Conservation (phyloP, 2,797 vertebrate species). For the Sciurus carolinensis region DNA sequence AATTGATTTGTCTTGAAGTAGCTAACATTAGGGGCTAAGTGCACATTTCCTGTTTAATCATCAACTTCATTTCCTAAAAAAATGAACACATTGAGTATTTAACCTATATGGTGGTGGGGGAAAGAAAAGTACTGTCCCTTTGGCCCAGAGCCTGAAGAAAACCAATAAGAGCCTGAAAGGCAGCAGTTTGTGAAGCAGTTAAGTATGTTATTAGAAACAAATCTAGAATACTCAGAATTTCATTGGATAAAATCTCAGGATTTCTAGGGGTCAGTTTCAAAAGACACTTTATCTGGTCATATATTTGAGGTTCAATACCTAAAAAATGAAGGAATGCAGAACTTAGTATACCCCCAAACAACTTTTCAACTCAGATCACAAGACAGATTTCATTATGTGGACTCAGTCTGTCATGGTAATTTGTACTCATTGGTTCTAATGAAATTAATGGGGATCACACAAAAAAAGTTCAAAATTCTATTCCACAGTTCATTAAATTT, state of each 20-base stretch:
- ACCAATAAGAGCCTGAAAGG: constrained; percentile 55
- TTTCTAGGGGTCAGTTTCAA: constrained; percentile 43
- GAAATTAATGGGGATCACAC: constrained; percentile 31
- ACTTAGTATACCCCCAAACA: neutral
- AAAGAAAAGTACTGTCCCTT: neutral
- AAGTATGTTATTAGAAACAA: constrained; percentile 76
- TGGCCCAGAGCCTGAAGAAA: constrained; percentile 74
- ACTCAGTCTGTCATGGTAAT: constrained; percentile 41
- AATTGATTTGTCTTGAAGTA: constrained; percentile 85
- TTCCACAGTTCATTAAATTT: constrained; percentile 55
- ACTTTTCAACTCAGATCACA: neutral
- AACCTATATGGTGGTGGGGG: constrained; percentile 51
- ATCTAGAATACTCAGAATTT: constrained; percentile 65
- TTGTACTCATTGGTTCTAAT: constrained; percentile 47
- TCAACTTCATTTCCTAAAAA: constrained; percentile 83
- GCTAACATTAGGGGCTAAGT: constrained; percentile 82
- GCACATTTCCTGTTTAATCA: constrained; percentile 85
- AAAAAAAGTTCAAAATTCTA: constrained; percentile 67
- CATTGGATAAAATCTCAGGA: constrained; percentile 58
- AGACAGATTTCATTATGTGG: constrained; percentile 9
- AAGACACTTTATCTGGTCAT: constrained; percentile 21
- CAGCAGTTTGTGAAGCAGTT: constrained; percentile 65
- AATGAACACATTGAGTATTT: constrained; percentile 75
- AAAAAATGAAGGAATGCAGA: neutral
- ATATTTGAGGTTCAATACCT: neutral